Percentiles rank a stretch among this genome's conserved stretches.
These are phyloP conservation scores for Stenurella melanura DNA, from an alignment of 2,888 invertebrate genomes.

Conservation along the genomic window DNA sequence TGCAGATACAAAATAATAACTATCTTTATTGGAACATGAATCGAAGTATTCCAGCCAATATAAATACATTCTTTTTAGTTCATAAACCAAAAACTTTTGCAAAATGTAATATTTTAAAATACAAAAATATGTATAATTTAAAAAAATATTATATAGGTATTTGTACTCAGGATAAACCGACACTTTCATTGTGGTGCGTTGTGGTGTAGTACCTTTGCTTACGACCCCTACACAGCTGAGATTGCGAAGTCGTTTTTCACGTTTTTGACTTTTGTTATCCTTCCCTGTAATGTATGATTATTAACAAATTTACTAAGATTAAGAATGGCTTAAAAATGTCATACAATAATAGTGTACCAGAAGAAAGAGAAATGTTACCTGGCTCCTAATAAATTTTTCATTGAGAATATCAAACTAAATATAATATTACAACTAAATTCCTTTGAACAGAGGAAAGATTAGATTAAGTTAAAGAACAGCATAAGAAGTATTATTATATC, in stretches of 20 bases:
- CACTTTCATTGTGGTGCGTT: conserved; percentile 44
- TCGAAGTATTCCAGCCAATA: too few relatives aligned
- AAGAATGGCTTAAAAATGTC: background rate
- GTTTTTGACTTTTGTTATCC: conserved; percentile 74
- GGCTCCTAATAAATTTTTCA: background rate
- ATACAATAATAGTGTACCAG: background rate
- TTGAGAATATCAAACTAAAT: background rate
- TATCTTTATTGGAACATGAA: too few relatives aligned
- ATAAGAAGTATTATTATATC: too few relatives aligned
- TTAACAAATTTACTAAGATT: conserved; percentile 54
- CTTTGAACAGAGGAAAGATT: too few relatives aligned
- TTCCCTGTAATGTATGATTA: conserved; percentile 70
- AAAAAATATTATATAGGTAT: background rate
- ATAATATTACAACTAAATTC: too few relatives aligned
- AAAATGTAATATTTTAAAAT: background rate
- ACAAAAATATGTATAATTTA: too few relatives aligned
- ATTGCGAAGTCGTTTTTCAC: conserved; percentile 78
- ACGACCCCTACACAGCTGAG: conserved; percentile 78
- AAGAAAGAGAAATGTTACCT: conserved; percentile 8
- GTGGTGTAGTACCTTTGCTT: conserved; percentile 74
- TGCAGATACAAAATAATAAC: too few relatives aligned
- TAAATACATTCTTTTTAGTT: background rate
- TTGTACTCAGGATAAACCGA: conserved; percentile 49
- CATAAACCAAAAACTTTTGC: background rate
- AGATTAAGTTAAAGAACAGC: too few relatives aligned